phyloP scores from a whole-genome alignment of 2,797 vertebrate species.

The Micrastur ruficollis region DNA sequence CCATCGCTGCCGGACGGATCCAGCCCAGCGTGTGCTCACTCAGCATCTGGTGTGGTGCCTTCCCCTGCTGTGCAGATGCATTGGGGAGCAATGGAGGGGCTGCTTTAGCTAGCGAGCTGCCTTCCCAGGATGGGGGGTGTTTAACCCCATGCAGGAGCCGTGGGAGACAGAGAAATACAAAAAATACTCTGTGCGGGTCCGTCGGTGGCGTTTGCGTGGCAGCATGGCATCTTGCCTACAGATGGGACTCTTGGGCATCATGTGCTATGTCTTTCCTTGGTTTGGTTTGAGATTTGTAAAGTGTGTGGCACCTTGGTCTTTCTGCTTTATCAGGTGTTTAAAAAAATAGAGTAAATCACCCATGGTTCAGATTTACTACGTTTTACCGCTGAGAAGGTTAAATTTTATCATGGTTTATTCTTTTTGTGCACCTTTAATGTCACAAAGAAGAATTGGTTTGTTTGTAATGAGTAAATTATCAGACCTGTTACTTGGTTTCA shows the following conservation, averaged over 20 bases:
- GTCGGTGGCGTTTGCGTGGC: accelerated
- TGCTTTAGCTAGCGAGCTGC: not conserved
- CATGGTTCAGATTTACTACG: not conserved
- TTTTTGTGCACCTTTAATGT: not conserved
- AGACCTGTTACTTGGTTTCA: not conserved
- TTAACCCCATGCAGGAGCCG: not conserved
- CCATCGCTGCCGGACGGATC: accelerated
- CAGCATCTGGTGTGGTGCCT: not conserved
- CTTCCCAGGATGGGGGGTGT: not conserved
- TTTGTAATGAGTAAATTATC: not conserved
- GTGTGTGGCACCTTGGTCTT: not conserved
- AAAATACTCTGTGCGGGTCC: accelerated
- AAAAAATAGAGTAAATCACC: not conserved
- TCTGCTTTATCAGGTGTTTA: not conserved
- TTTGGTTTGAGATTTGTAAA: not conserved
- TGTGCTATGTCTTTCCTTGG: accelerated
- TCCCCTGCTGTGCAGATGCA: not conserved
- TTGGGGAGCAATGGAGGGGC: not conserved
- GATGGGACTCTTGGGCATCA: not conserved
- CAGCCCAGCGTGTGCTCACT: not conserved
- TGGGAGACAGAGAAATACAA: accelerated
- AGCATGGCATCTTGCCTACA: not conserved
- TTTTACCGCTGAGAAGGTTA: not conserved
- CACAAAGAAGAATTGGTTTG: not conserved
- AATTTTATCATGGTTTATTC: not conserved